phyloP scores from a whole-genome alignment of 2,113 vertebrate genomes.

The Puntigrus tetrazona region DNA sequence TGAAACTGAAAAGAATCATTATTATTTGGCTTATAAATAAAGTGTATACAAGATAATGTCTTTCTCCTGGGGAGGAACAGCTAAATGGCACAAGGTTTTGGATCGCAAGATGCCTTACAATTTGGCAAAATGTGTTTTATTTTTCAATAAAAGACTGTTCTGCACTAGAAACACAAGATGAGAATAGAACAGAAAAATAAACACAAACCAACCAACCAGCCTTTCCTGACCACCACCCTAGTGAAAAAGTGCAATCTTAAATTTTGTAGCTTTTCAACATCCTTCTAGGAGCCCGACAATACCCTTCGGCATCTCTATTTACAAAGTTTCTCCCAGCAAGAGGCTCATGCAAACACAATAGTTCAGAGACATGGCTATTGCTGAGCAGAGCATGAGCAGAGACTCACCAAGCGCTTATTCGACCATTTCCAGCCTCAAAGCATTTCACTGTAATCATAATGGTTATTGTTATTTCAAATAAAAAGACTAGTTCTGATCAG shows the following conservation, averaged over 20 bases:
- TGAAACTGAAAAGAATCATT: constrained; percentile 13
- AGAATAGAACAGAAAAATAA: not conserved
- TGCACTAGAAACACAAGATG: not conserved
- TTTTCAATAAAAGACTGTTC: constrained; percentile 28
- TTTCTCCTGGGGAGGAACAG: not conserved
- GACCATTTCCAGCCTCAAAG: not conserved
- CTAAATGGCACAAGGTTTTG: constrained; percentile 23
- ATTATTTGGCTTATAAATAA: constrained; percentile 47
- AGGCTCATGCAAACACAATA: constrained; percentile 12
- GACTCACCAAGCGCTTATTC: not conserved
- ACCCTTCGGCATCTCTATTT: constrained; percentile 13
- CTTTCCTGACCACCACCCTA: constrained; percentile 7
- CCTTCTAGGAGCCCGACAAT: not conserved
- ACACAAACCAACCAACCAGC: constrained; percentile 28
- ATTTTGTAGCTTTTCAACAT: constrained; percentile 25
- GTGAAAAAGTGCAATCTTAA: constrained; percentile 52
- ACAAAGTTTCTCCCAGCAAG: not conserved
- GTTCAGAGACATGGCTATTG: not conserved
- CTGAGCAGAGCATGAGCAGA: not conserved
- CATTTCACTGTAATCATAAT: not conserved
- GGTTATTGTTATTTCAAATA: not conserved
- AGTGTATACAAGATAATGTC: constrained; percentile 12
- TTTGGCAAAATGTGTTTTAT: constrained; percentile 25
- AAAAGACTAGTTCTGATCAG: constrained; percentile 1
- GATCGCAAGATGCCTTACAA: not conserved